Evolutionary conservation across 2,113 vertebrate species (phyloP).

Genomic region (Halcyon senegalensis): DNA sequence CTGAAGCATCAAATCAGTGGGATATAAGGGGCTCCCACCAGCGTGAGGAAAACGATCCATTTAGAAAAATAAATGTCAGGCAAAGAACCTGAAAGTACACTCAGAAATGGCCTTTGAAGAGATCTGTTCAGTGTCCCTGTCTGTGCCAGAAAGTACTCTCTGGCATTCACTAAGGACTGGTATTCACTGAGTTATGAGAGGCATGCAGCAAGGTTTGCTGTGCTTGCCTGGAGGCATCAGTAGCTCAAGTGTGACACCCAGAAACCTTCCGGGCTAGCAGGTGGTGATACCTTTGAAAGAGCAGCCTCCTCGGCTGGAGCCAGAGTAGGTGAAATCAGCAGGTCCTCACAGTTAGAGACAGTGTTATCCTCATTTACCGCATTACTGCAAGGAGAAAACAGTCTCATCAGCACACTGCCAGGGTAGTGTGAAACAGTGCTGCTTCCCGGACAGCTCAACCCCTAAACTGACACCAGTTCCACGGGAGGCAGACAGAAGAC

Average conservation of each 20-base stretch:
- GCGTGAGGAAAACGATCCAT: background rate
- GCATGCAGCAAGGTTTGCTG: conserved; percentile 14
- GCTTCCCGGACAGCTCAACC: background rate
- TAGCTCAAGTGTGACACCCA: background rate
- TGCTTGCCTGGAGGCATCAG: background rate
- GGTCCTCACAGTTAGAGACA: conserved; percentile 23
- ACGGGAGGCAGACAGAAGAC: background rate
- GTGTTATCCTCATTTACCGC: conserved; percentile 15
- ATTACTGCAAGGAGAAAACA: conserved; percentile 57
- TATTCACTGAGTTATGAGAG: background rate
- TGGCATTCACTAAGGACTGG: background rate
- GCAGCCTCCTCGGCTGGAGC: conserved; percentile 37
- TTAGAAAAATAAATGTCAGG: background rate
- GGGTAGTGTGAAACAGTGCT: background rate
- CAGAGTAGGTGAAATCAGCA: conserved; percentile 8
- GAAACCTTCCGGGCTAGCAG: background rate
- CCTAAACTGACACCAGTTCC: background rate
- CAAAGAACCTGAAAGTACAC: background rate
- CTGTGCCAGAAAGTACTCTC: background rate
- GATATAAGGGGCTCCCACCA: background rate
- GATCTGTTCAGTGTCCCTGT: background rate
- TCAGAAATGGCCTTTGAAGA: background rate
- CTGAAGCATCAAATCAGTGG: background rate
- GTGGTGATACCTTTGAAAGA: conserved; percentile 71
- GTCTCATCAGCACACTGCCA: background rate